Base-by-base conservation (phyloP, 2,113 vertebrate genomes). In the Cyprinodon tularosa region DNA sequence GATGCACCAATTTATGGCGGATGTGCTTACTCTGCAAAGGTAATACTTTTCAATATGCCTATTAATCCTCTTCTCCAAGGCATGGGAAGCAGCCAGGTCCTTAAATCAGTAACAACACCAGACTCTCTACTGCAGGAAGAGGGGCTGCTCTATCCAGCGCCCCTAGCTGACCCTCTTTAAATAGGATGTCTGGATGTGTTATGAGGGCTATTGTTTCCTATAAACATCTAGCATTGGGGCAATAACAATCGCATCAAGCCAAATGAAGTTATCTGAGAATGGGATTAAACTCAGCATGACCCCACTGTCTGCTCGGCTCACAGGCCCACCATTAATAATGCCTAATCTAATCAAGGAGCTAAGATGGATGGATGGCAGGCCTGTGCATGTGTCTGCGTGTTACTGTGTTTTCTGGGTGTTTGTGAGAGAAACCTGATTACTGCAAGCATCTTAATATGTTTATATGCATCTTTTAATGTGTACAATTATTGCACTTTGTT, bases 231-330 rank as follows among this genome's bases (percentile, higher is more conserved):
- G 96, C 97, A 96, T 94, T 92, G 93, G 93, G 95, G 96, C 97
- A 98, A 99, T 98, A 98, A 99, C 97, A 97, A 97, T 96, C 95
- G 94, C 97, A 98, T 98, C 97, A 98, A 95, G 95, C 68, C 94
- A 98, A 98, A 99, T 96, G 94, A 97, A 97, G 97, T 98, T 99
- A 98, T 97, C 96, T 94, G 96, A 97, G 96, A 99, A 97, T 96
- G 96, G 97, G 97, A 98, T 99, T 99, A 98, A 99, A 99, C 98
- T 99, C 96, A 89, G 94, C 95, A 95, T 98, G 96, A 99, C 97
- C 97, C 96, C 74, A 87, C 89, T 89, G 91, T 97, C 96, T 96
- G 94, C 96, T 96, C 93, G 91, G 96, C 95, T 97, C 95, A 92
- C 93, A 96, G 96, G 96, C 94, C 94, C 94, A 93, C 96, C 97